Conservation (phyloP, 1,140 invertebrate genomes). For the Drosophila tani region DNA sequence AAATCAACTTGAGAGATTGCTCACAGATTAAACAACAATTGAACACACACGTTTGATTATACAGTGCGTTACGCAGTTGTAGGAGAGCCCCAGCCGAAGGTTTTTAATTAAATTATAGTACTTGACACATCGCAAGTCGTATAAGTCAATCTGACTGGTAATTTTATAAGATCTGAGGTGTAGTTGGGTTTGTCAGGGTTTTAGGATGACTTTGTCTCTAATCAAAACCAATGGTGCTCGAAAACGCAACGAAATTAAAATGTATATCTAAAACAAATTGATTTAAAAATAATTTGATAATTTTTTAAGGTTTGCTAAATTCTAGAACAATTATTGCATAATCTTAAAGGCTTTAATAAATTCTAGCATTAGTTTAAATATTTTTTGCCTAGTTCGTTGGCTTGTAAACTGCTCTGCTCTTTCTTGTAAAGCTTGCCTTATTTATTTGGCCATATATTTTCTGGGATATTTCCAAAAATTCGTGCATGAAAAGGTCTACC, state of each 20-base stretch:
- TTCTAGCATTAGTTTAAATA: not conserved
- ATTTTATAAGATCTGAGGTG: not conserved
- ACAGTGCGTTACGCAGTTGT: constrained; percentile 21
- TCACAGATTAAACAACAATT: constrained; percentile 31
- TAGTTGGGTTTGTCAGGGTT: not conserved
- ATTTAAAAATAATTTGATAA: not conserved
- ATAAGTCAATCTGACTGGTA: constrained; percentile 5
- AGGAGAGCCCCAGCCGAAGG: constrained; percentile 34
- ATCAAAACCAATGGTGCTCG: not conserved
- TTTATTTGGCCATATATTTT: constrained; percentile 11
- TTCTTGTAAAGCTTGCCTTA: not conserved
- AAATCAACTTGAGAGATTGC: constrained; percentile 51
- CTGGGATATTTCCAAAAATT: constrained; percentile 11
- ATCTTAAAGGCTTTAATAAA: not conserved
- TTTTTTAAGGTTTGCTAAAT: too few species aligned
- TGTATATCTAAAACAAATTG: not conserved
- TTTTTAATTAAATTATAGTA: constrained; percentile 31
- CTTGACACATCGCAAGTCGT: constrained; percentile 7
- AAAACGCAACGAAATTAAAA: not conserved
- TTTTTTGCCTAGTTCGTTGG: not conserved
- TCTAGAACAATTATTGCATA: too few species aligned
- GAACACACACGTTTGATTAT: constrained; percentile 15
- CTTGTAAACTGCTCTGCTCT: not conserved
- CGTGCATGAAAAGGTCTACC: constrained; percentile 4
- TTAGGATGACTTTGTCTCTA: not conserved